Conservation (phyloP, 2,113 vertebrate genomes). For the Amblyopsis rosae region DNA sequence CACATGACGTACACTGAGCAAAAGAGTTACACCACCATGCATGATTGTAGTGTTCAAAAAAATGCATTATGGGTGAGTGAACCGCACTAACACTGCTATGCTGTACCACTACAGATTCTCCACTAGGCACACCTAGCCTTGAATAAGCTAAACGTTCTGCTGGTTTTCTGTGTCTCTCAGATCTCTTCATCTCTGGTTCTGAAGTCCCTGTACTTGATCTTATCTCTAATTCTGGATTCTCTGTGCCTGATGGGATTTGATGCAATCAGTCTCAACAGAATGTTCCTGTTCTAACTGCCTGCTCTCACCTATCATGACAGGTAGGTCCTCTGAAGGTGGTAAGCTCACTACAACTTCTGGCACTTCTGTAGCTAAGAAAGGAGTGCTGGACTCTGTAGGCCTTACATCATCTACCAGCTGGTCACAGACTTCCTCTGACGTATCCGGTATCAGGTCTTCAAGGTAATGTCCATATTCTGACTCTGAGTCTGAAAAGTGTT, state of each 20-base stretch:
- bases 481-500: conserved; percentile 1
- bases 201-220: neutral
- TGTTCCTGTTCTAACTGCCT: neutral
- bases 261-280: neutral
- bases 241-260: neutral
- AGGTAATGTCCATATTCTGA: neutral
- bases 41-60: neutral
- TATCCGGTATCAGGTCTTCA: neutral
- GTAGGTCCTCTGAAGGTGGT: neutral
- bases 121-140: neutral
- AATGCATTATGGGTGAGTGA: neutral
- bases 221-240: neutral
- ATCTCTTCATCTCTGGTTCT: neutral
- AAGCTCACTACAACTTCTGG: neutral
- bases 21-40: neutral
- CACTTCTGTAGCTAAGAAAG: neutral
- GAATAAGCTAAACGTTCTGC: neutral
- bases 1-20: neutral
- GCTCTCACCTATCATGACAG: neutral
- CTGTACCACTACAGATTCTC: neutral
- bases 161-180: neutral
- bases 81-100: neutral
- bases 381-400: neutral
- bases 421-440: neutral
- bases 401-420: neutral